Evolutionary conservation across 2,888 invertebrate genomes (phyloP), one percentile per base, ranked within the genome.

Genomic region (Octodonta nipae): DNA sequence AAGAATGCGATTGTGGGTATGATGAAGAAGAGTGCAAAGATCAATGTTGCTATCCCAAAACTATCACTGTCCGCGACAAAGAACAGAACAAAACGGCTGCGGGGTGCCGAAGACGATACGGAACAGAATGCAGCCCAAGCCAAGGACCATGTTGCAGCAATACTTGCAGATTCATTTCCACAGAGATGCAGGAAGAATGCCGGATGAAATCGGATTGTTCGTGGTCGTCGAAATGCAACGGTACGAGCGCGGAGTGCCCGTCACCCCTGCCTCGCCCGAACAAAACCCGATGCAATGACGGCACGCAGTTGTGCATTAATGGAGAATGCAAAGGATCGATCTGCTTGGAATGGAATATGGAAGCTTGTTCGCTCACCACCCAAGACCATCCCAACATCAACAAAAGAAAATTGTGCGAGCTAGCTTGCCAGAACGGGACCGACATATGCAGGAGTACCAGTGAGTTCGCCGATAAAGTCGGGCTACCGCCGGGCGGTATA

Each of bases 111-210:
- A 71, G 91, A 32, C 74, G 78, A 46, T 70, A 71, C 26, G 70
- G 72, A 36, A 83, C 85, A 0, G 79, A 85, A 51, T 86, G 85
- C 79, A 84, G 92, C 57, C 96, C 96, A 1, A 93, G 93, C 33
- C 87, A 96, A 68, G 98, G 98, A 5, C 95, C 93, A 13, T 98
- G 96, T 65, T 98, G 98, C 65, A 98, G 96, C 62, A 71, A 78
- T 51, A 70, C 78, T 16, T 93, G 92, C 58, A 68, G 71, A 46
- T 92, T 85, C 64, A 78, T 85, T 43, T 66, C 73, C 10, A 58
- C 67, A 13, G 66, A 66, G 33, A 65, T 67, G 42, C 72, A 73
- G 45, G 73, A 75, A 52, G 75, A 79, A 48, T 89, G 88, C 52
- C 82, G 81, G 56, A 72, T 77, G 43, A 85, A 84, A 49, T 79